These are phyloP conservation scores for Bucorvus abyssinicus DNA, from an alignment of 2,797 vertebrate species.

Conservation along the genomic window DNA sequence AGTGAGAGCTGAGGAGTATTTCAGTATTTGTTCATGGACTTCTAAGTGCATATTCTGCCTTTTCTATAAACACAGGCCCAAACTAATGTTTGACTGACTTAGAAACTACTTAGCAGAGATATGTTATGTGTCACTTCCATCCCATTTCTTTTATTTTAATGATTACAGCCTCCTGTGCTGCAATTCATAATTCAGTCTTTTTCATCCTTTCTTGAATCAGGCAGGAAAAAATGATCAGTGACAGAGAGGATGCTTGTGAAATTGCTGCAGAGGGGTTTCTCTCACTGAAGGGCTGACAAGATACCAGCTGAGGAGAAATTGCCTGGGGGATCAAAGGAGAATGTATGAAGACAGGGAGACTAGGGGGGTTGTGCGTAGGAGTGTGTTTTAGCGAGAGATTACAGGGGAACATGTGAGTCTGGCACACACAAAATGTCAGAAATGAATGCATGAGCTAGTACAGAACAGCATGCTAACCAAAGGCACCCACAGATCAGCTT, in stretches of 20 bases:
- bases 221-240: neutral
- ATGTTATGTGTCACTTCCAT: neutral
- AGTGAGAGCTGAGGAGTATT: neutral
- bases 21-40: neutral
- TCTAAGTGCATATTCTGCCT: neutral
- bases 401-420: neutral
- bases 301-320: constrained; percentile 25
- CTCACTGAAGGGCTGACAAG: constrained; percentile 22
- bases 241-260: neutral
- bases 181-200: neutral
- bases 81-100: neutral
- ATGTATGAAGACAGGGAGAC: neutral
- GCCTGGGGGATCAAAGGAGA: constrained; percentile 26
- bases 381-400: constrained; percentile 15
- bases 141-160: neutral
- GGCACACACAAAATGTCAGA: neutral
- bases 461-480: neutral
- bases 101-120: neutral
- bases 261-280: neutral
- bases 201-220: neutral
- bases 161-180: neutral
- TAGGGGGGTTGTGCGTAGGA: neutral
- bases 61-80: neutral
- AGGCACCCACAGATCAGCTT: neutral
- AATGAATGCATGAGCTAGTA: constrained; percentile 6